These are phyloP conservation scores for Chouioia cunea DNA, from an alignment of 2,888 invertebrate species.

Conservation along the genomic window DNA sequence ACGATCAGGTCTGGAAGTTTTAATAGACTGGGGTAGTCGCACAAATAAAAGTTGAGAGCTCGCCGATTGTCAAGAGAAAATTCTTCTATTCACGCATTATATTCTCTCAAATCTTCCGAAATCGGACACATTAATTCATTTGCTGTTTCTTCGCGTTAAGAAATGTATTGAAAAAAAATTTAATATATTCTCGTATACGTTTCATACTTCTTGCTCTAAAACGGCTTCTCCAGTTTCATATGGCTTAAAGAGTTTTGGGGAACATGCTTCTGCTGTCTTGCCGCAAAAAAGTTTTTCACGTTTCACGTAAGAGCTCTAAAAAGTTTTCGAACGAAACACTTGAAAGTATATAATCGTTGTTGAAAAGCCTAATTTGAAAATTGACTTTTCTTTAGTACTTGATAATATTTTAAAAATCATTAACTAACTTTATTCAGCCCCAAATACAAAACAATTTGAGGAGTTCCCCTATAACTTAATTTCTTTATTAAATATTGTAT, in stretches of 20 bases:
- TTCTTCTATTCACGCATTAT: too few relatives aligned
- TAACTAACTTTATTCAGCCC: too few relatives aligned
- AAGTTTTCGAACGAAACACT: conserved; percentile 19
- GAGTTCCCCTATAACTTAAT: too few relatives aligned
- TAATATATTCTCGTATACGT: not conserved
- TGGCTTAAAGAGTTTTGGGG: conserved; percentile 2
- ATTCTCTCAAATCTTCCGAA: too few relatives aligned
- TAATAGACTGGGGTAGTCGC: conserved; percentile 8
- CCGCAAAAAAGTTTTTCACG: conserved; percentile 17
- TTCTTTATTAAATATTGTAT: too few relatives aligned
- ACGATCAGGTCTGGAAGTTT: conserved; percentile 18
- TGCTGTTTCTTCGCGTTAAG: too few relatives aligned
- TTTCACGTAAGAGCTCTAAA: conserved; percentile 18
- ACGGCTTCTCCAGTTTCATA: not conserved
- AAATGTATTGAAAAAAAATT: conserved; percentile 6
- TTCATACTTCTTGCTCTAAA: conserved; percentile 1
- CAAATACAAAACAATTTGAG: too few relatives aligned
- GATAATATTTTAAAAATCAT: not conserved
- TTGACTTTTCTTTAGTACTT: not conserved
- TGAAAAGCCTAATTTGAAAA: not conserved
- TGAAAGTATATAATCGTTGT: conserved; percentile 20
- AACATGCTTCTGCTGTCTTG: not conserved
- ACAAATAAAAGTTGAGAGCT: conserved; percentile 9
- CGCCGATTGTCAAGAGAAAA: not conserved
- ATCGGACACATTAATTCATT: too few relatives aligned